phyloP scores from a whole-genome alignment of 1,140 invertebrate species.

The Sipha flava region DNA sequence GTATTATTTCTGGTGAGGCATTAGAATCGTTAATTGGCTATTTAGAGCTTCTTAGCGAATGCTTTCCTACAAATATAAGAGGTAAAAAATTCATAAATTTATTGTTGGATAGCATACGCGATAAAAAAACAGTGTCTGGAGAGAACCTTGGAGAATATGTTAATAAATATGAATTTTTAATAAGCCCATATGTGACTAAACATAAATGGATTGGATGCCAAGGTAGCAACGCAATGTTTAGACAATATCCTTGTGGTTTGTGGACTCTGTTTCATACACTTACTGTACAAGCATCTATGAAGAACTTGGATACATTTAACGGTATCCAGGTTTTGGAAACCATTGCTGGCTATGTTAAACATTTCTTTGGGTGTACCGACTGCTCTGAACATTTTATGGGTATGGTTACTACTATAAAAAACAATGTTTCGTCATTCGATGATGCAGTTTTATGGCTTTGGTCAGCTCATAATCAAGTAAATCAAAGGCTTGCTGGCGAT shows the following conservation, averaged over 20 bases:
- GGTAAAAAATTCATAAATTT: conserved; percentile 46
- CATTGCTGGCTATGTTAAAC: conserved; percentile 79
- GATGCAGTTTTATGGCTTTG: conserved; percentile 88
- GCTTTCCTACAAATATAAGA: conserved; percentile 61
- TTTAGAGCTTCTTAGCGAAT: conserved; percentile 57
- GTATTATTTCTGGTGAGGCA: conserved; percentile 58
- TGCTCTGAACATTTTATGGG: conserved; percentile 78
- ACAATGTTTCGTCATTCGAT: conserved; percentile 57
- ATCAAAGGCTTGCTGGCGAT: conserved; percentile 75
- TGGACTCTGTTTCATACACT: conserved; percentile 94
- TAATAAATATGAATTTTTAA: conserved; percentile 46
- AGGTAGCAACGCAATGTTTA: conserved; percentile 59
- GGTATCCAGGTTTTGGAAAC: conserved; percentile 59
- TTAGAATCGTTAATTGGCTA: conserved; percentile 64
- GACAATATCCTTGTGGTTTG: conserved; percentile 91
- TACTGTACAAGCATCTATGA: conserved; percentile 65
- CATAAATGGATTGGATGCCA: conserved; percentile 72
- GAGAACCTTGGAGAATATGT: conserved; percentile 51
- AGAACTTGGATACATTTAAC: conserved; percentile 45
- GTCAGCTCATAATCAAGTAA: conserved; percentile 89
- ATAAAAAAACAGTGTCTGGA: conserved; percentile 43
- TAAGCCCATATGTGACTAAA: conserved; percentile 47
- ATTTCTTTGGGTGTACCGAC: conserved; percentile 90
- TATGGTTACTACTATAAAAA: conserved; percentile 65
- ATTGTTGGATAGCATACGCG: background rate